Percentiles rank a stretch among this genome's conserved stretches.
Conservation (phyloP, 2,797 vertebrate species). For the Alouatta caraya region DNA sequence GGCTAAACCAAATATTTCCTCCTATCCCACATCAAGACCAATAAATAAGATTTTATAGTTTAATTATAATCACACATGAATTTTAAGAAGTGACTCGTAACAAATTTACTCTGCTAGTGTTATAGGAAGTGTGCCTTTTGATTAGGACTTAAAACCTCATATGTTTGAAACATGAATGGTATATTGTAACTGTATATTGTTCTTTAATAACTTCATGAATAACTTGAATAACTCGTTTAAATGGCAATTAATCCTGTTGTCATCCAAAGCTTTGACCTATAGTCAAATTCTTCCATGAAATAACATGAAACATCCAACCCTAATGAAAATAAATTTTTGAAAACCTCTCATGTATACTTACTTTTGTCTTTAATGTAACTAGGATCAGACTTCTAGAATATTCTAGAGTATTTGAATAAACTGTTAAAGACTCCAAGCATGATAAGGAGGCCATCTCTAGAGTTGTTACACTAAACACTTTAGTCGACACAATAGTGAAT, state of each 20-base stretch:
- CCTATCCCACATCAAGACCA: not conserved
- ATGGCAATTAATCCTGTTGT: not conserved
- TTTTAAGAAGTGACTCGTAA: not conserved
- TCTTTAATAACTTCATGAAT: not conserved
- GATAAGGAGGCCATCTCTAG: not conserved
- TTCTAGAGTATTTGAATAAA: slow-evolving; percentile 5
- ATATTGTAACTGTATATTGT: not conserved
- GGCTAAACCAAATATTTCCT: not conserved
- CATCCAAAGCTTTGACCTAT: not conserved
- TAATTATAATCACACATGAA: not conserved
- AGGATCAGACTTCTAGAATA: not conserved
- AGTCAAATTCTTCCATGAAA: not conserved
- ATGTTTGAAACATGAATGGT: not conserved
- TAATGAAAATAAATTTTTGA: not conserved
- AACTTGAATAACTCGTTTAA: not conserved
- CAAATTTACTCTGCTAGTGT: not conserved
- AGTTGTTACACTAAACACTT: not conserved
- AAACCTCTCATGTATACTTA: not conserved
- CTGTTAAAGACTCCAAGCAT: not conserved
- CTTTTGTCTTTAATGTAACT: not conserved
- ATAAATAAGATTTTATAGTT: slow-evolving; percentile 20
- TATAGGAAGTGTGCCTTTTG: not conserved
- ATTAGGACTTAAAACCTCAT: not conserved
- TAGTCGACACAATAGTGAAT: not conserved
- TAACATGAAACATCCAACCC: not conserved